phyloP scores from a whole-genome alignment of 2,888 invertebrate genomes.

The Oeneis ivallda region DNA sequence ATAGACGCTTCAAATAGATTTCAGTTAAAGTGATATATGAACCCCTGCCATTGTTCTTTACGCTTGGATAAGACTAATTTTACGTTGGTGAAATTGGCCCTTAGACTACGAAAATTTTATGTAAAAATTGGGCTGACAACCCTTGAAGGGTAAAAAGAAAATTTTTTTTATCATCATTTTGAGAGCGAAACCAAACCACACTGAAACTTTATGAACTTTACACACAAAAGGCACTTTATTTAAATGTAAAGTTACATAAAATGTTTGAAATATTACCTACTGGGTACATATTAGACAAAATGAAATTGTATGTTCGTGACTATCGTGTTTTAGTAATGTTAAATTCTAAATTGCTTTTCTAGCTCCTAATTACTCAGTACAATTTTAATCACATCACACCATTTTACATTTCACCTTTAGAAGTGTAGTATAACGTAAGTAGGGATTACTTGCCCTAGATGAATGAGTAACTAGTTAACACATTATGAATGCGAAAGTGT shows the following conservation, averaged over 20 bases:
- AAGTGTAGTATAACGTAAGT: not conserved
- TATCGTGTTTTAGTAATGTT: not conserved
- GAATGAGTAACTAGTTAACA: not conserved
- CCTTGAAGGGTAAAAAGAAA: no score
- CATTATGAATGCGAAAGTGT: not conserved
- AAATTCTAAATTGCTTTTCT: not conserved
- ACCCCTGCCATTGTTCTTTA: no score
- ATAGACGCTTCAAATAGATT: no score
- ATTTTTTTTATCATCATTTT: not conserved
- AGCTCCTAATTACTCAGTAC: not conserved
- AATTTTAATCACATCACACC: conserved; percentile 2
- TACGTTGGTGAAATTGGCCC: no score
- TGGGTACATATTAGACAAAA: not conserved
- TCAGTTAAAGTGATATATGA: no score
- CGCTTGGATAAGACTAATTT: no score
- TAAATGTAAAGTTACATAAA: not conserved
- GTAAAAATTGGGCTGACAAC: no score
- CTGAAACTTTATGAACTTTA: not conserved
- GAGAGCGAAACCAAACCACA: not conserved
- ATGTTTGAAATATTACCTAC: not conserved
- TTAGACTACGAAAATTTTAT: not conserved
- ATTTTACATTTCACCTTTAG: not conserved
- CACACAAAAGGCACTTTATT: not conserved
- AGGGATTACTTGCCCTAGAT: not conserved
- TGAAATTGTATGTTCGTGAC: not conserved